Evolutionary conservation across 2,797 vertebrate species (phyloP).

Genomic region (Loriculus beryllinus): DNA sequence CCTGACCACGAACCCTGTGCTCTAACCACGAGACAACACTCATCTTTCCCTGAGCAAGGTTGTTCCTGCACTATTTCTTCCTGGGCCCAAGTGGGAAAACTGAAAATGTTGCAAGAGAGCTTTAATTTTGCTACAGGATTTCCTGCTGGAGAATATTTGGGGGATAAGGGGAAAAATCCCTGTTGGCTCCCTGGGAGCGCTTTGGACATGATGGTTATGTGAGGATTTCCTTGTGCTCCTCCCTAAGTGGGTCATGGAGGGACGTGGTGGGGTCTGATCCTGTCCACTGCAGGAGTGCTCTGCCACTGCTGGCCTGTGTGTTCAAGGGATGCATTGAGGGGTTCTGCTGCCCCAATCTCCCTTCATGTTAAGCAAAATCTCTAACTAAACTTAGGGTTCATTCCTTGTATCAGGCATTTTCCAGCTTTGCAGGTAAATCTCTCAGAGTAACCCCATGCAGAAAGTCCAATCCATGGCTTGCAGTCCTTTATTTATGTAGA

Average conservation of each 20-base stretch:
- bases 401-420: background rate
- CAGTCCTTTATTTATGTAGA: background rate
- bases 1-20: constrained; percentile 53
- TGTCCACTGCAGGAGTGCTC: fast-evolving
- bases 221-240: background rate
- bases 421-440: background rate
- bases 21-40: constrained; percentile 59
- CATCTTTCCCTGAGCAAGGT: constrained; percentile 58
- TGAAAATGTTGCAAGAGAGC: constrained; percentile 21
- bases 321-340: background rate
- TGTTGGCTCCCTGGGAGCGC: background rate
- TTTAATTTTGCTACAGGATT: background rate
- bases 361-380: background rate
- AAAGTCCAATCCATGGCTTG: background rate
- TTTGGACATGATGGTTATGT: background rate
- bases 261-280: background rate
- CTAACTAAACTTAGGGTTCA: background rate
- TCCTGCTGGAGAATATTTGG: background rate
- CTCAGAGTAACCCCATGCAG: fast-evolving
- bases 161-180: background rate
- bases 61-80: constrained; percentile 25
- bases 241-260: background rate
- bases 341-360: background rate
- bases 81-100: background rate
- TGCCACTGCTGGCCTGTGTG: background rate